Base-by-base conservation (phyloP, 2,113 vertebrate species). In the Neogale vison region DNA sequence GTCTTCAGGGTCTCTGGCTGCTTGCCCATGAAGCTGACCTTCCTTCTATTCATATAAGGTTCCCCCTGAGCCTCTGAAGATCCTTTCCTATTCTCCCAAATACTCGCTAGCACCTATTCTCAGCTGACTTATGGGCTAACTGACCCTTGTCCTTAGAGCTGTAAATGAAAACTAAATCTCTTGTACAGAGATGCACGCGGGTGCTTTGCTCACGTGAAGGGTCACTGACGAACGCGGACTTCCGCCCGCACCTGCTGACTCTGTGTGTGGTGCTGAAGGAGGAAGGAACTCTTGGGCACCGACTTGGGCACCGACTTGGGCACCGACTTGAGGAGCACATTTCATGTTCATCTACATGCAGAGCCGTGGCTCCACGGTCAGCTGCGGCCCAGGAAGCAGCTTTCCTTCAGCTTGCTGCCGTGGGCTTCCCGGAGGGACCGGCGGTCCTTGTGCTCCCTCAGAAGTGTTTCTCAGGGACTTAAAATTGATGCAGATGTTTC, bases 151-250 rank as follows among this genome's bases (percentile, higher is more conserved):
- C 95, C 93, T 94, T 82, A 65, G 81, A 74, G 79, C 72, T 74
- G 39, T 71, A 39, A 94, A 93, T 98, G 97, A 95, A 97, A 96
- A 96, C 92, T 71, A 84, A 96, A 80, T 97, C 61, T 69, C 81
- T 97, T 67, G 69, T 57, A 55, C 88, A 79, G 67, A 90, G 1
- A 47, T 86, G 97, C 97, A 97, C 96, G 55, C 90, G 91, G 84
- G 61, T 87, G 87, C 81, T 93, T 88, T 84, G 93, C 57, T 97
- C 74, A 29, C 2, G 0, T 91, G 76, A 96, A 97, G 89, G 85
- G 93, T 93, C 94, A 88, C 0, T 13, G 96, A 90, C 91, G n/a
- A 95, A 82, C 88, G 45, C 85, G 69, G 93, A 79, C 76, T 82
- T 80, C 61, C 61, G 34, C 63, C 1, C 76, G 0, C 0, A 6